Conservation (phyloP, 2,797 vertebrate genomes). For the Chelmon rostratus region DNA sequence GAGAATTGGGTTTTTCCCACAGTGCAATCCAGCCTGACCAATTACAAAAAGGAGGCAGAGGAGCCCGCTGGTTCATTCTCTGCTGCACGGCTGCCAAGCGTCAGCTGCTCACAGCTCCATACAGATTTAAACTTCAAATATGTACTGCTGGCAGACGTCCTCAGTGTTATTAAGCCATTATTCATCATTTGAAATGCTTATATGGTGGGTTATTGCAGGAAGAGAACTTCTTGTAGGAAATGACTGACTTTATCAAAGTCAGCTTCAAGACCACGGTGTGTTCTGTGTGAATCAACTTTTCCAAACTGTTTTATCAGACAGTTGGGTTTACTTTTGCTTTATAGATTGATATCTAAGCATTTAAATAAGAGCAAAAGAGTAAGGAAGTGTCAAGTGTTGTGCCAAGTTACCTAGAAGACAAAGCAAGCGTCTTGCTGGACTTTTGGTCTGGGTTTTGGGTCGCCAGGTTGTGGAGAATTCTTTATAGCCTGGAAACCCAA, state of each 20-base stretch:
- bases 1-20: slow-evolving; percentile 22
- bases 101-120: slow-evolving; percentile 19
- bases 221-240: background rate
- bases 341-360: background rate
- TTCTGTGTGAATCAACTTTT: background rate
- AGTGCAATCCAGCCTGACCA: slow-evolving; percentile 25
- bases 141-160: slow-evolving; percentile 13
- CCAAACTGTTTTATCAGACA: background rate
- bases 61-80: slow-evolving; percentile 11
- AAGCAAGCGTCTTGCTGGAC: background rate
- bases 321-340: background rate
- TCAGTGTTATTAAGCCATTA: background rate
- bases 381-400: too few relatives aligned
- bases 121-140: slow-evolving; percentile 24
- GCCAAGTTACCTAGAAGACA: too few relatives aligned
- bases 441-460: background rate
- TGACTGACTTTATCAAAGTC: background rate
- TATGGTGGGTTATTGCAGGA: background rate
- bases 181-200: slow-evolving; percentile 21
- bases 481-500: background rate
- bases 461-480: background rate
- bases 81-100: slow-evolving; percentile 24
- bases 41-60: slow-evolving; percentile 30
- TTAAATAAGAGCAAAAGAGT: background rate
- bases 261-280: too few relatives aligned